Conservation (phyloP, 35 echinoderm and acorn worm species). For the Patiria miniata region DNA sequence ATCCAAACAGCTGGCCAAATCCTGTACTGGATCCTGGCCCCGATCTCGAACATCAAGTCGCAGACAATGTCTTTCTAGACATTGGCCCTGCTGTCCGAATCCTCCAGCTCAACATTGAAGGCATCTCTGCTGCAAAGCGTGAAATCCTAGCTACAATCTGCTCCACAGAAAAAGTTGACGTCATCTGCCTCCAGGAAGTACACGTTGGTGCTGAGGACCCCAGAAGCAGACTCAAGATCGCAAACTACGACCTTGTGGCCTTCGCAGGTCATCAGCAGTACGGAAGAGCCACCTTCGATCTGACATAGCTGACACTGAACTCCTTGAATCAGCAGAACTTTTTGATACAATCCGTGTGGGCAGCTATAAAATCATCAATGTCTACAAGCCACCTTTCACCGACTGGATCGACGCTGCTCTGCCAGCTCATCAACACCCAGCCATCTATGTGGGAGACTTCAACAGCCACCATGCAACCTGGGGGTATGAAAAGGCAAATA, state of each 20-base stretch:
- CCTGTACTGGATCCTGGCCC: too few species aligned
- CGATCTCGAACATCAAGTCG: neutral
- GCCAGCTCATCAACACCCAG: neutral
- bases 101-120: neutral
- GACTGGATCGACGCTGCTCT: neutral
- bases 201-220: neutral
- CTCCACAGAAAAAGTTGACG: neutral
- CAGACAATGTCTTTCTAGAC: too few species aligned
- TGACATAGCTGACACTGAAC: neutral
- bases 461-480: neutral
- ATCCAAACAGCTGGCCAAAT: neutral
- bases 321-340: constrained; percentile 1
- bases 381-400: neutral
- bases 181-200: neutral
- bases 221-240: neutral
- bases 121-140: neutral
- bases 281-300: neutral
- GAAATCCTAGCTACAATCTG: neutral
- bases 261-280: neutral
- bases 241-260: neutral
- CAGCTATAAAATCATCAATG: neutral
- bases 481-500: neutral
- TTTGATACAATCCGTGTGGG: neutral
- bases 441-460: neutral
- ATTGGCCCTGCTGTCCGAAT: neutral